Conservation (phyloP, 2,888 invertebrate species). For the Corbicula japonica region DNA sequence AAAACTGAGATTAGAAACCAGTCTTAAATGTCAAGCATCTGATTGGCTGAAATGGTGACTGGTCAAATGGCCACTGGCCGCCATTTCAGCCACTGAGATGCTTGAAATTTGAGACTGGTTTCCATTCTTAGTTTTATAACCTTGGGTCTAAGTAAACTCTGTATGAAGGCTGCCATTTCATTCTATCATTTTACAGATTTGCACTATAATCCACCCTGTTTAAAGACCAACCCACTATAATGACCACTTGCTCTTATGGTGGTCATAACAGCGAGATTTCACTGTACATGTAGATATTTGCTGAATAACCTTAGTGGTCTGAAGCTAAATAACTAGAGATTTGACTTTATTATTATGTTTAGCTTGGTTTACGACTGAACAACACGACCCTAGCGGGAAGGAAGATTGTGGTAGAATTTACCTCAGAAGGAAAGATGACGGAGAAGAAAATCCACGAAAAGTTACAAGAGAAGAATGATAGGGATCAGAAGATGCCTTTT, state of each 20-base stretch:
- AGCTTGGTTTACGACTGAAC: conserved; percentile 83
- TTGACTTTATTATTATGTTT: conserved; percentile 43
- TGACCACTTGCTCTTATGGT: not conserved
- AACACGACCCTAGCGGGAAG: conserved; percentile 81
- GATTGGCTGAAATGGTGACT: not conserved
- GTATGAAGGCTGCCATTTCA: not conserved
- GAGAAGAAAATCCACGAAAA: conserved; percentile 73
- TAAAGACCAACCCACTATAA: not conserved
- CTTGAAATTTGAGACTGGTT: too few species aligned
- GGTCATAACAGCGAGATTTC: not conserved
- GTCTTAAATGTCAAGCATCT: not conserved
- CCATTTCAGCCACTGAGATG: not conserved
- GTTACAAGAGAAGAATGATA: conserved; percentile 72
- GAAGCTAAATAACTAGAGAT: not conserved
- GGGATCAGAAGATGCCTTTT: conserved; percentile 72
- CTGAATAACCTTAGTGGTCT: not conserved
- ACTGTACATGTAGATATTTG: not conserved
- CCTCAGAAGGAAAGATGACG: conserved; percentile 79
- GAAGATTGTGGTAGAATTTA: conserved; percentile 84
- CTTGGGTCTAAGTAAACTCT: too few species aligned
- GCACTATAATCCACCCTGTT: not conserved
- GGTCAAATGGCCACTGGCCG: too few species aligned
- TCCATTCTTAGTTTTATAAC: too few species aligned
- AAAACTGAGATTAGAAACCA: not conserved
- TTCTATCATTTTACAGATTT: not conserved